Percentiles rank a stretch among this genome's conserved stretches.
These are phyloP conservation scores for Thumatha senex DNA, from an alignment of 2,888 invertebrate species.

Conservation along the genomic window DNA sequence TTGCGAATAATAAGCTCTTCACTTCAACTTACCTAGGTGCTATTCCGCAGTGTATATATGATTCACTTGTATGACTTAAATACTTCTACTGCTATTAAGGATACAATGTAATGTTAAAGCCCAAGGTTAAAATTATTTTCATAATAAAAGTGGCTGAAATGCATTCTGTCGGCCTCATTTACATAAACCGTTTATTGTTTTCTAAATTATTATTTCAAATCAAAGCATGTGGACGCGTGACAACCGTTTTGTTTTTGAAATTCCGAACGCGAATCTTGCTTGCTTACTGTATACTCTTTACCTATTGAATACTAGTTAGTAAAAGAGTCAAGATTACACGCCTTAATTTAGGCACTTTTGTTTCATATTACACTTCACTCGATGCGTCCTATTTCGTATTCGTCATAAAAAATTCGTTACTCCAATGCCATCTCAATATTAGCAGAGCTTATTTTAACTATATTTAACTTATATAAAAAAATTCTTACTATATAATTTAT, in stretches of 20 bases:
- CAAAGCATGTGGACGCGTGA: conserved; percentile 34
- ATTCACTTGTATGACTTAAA: background rate
- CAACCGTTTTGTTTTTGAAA: conserved; percentile 41
- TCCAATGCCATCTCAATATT: too few relatives aligned
- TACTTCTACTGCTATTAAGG: background rate
- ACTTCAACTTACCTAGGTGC: background rate
- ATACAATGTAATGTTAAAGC: too few relatives aligned
- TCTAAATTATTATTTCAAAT: conserved; percentile 47
- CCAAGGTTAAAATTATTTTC: too few relatives aligned
- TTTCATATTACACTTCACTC: too few relatives aligned
- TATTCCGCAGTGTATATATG: background rate
- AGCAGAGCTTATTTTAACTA: too few relatives aligned
- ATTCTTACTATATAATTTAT: too few relatives aligned
- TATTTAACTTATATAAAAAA: too few relatives aligned
- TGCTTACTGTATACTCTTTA: background rate
- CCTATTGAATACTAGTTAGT: background rate
- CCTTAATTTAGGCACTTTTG: too few relatives aligned
- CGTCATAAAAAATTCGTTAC: too few relatives aligned
- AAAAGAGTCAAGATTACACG: too few relatives aligned
- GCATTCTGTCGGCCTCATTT: conserved; percentile 13
- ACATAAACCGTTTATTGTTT: conserved; percentile 39
- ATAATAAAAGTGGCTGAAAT: conserved; percentile 15
- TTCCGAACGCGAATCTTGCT: conserved; percentile 32
- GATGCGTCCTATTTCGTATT: too few relatives aligned
- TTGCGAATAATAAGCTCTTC: background rate